Evolutionary conservation across 2,797 vertebrate genomes (phyloP).

Genomic region (Lutjanus campechanus): DNA sequence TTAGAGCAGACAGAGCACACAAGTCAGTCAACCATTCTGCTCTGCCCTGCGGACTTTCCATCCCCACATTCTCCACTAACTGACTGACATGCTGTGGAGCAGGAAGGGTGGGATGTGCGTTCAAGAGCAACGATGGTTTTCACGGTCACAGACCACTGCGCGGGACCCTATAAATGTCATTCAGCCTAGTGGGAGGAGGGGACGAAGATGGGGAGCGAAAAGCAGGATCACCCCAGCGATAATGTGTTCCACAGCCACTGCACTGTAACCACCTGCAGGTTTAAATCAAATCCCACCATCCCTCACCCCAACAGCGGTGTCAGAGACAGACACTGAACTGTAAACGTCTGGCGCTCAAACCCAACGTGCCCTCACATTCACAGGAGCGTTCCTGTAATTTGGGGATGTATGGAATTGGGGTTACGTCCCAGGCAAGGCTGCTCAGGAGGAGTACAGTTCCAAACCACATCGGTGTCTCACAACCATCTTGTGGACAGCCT

Average conservation of each 20-base stretch:
- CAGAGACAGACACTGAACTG: conserved; percentile 52
- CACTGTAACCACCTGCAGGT: conserved; percentile 75
- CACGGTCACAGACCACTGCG: conserved; percentile 74
- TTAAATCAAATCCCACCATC: conserved; percentile 68
- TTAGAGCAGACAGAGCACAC: conserved; percentile 37
- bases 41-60: conserved; percentile 52
- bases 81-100: conserved; percentile 61
- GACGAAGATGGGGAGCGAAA: conserved; percentile 41
- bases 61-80: conserved; percentile 41
- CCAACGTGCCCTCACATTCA: conserved; percentile 42
- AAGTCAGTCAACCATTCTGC: conserved; percentile 44
- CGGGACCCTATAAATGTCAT: conserved; percentile 79
- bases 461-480: conserved; percentile 58
- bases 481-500: conserved; percentile 53
- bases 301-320: conserved; percentile 41
- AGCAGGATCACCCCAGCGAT: conserved; percentile 62
- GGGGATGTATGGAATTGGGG: conserved; percentile 34
- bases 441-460: conserved; percentile 40
- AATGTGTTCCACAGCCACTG: conserved; percentile 76
- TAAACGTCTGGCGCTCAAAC: conserved; percentile 51
- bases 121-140: conserved; percentile 72
- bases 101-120: conserved; percentile 56
- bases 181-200: conserved; percentile 56
- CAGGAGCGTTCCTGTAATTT: conserved; percentile 46
- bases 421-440: conserved; percentile 53